Evolutionary conservation across 2,113 vertebrate genomes (phyloP), one percentile per base, ranked within the genome.

Genomic region (Oryzias woworae): DNA sequence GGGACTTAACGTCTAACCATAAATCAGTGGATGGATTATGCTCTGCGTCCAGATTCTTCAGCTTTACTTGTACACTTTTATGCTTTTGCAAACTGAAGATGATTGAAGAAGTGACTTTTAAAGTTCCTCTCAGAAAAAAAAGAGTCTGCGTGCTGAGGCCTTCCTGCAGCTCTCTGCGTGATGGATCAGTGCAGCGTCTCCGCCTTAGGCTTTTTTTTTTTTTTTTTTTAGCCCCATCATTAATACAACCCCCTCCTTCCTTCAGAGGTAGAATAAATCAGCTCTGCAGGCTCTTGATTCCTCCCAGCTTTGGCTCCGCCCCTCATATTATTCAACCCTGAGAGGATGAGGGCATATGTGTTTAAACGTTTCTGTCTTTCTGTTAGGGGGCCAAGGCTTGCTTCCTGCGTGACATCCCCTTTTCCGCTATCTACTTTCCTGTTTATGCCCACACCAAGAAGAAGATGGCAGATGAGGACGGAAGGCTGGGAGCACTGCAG

Each of bases 341-440:
- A 28, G 54, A 60, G 14, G 45, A 54, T 73, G 20, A 20, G 20
- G 20, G 2, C 60, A 6, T 62, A 7, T 75, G 41, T 64, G 46
- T 43, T 54, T 52, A 36, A 36, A 36, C 36, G 36, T 36, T 53
- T 71, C 52, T 36, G 61, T 47, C 26, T 68, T 53, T 56, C 53
- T 87, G 78, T 85, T 84, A 98, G 96, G 96, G 96, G 90, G 96
- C 96, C 88, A 98, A 98, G 92, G 96, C 96, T 0, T 98, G 96
- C 88, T 98, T 98, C 87, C 94, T 98, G 83, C 93, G 96, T 88
- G 96, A 98, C 94, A 95, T 98, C 94, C 96, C 96, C 87, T 98
- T 98, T 92, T 98, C 96, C n/a, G 95, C 95, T 50, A 98, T 98
- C 90, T 98, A 98, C 91, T 98, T 98, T 90, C 95, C 96, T 6